Evolutionary conservation across 2,797 vertebrate species (phyloP).

Genomic region (Smutsia gigantea): DNA sequence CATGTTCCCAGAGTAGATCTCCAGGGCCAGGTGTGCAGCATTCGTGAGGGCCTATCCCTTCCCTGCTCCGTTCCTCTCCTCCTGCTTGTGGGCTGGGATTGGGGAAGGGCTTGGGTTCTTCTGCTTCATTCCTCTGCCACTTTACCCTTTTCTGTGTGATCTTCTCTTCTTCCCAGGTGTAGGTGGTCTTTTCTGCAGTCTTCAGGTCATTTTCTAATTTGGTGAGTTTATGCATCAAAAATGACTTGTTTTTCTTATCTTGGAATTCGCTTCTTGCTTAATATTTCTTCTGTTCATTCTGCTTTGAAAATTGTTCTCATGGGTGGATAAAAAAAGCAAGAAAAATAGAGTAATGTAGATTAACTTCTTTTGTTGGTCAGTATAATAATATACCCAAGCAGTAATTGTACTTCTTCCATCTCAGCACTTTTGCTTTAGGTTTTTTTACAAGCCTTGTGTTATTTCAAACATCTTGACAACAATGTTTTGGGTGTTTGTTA

Average conservation of each 20-base stretch:
- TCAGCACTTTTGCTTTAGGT: background rate
- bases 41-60: too few relatives aligned
- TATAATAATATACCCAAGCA: background rate
- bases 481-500: background rate
- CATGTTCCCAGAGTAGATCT: too few relatives aligned
- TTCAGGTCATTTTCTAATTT: background rate
- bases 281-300: background rate
- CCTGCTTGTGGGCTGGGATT: too few relatives aligned
- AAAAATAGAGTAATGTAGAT: background rate
- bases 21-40: too few relatives aligned
- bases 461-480: background rate
- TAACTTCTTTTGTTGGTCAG: background rate
- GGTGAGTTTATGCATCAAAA: background rate
- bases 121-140: too few relatives aligned
- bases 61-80: too few relatives aligned
- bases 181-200: background rate
- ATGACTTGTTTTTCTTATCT: background rate
- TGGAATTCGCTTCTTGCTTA: background rate
- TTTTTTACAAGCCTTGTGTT: constrained; percentile 9
- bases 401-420: background rate
- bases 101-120: too few relatives aligned
- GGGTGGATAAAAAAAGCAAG: background rate
- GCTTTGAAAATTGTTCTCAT: background rate
- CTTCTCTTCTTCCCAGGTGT: too few relatives aligned
- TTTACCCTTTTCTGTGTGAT: too few relatives aligned